Evolutionary conservation across 2,888 invertebrate species (phyloP).

Genomic region (Microplitis manilae): DNA sequence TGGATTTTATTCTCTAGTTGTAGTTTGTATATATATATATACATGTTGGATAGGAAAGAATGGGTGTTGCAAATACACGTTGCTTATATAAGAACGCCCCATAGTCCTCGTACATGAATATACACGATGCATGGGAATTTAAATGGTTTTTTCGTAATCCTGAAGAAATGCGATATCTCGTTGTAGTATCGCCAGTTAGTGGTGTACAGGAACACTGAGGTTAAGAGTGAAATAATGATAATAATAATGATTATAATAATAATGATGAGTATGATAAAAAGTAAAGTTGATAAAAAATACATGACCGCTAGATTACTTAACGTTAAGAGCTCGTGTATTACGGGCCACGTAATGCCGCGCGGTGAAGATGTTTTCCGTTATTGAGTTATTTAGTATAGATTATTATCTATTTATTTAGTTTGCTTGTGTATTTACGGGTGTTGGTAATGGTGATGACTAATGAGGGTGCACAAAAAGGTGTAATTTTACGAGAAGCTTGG

Average conservation of each 20-base stretch:
- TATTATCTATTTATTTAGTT: slow-evolving; percentile 2
- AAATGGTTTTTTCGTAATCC: slow-evolving; percentile 21
- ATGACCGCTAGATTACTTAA: not conserved
- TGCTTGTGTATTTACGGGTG: not conserved
- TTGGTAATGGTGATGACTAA: not conserved
- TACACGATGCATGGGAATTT: slow-evolving; percentile 31
- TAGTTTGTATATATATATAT: not conserved
- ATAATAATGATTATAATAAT: not conserved
- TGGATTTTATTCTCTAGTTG: not conserved
- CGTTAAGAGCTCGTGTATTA: not conserved
- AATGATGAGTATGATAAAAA: slow-evolving; percentile 8
- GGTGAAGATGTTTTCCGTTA: not conserved
- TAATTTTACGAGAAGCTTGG: slow-evolving; percentile 23
- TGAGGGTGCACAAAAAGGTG: slow-evolving; percentile 9
- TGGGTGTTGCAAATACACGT: slow-evolving; percentile 30
- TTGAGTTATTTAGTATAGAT: not conserved
- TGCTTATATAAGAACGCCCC: slow-evolving; percentile 29
- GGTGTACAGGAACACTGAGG: not conserved
- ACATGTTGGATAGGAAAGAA: slow-evolving; percentile 17
- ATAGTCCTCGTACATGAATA: not conserved
- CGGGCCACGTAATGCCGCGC: not conserved
- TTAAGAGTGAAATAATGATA: not conserved
- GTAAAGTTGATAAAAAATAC: not conserved
- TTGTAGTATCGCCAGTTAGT: slow-evolving; percentile 20
- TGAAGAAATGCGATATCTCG: slow-evolving; percentile 24